These are phyloP conservation scores for Malurus melanocephalus DNA, from an alignment of 2,113 vertebrate genomes.

Conservation along the genomic window DNA sequence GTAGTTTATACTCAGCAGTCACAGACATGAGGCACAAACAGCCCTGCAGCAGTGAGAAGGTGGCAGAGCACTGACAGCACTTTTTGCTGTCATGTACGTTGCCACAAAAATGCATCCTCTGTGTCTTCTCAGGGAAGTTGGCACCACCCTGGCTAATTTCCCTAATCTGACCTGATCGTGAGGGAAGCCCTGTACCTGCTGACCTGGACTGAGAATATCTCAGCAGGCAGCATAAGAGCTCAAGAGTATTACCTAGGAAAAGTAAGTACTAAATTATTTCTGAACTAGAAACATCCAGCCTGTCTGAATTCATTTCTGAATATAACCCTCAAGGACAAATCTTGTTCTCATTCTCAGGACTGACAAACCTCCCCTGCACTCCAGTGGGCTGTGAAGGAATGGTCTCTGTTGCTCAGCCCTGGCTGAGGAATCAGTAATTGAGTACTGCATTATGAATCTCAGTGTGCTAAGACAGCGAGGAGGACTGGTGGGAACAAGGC, in stretches of 20 bases:
- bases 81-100: neutral
- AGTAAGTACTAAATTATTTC: neutral
- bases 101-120: neutral
- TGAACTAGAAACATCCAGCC: neutral
- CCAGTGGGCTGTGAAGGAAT: neutral
- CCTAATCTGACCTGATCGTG: neutral
- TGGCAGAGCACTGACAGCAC: neutral
- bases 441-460: neutral
- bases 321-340: slow-evolving; percentile 12
- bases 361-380: neutral
- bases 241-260: neutral
- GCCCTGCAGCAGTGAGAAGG: neutral
- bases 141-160: neutral
- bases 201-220: neutral
- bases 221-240: neutral
- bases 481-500: neutral
- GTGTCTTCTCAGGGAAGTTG: neutral
- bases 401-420: neutral
- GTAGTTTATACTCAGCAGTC: neutral
- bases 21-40: neutral
- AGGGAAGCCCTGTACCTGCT: neutral
- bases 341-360: neutral
- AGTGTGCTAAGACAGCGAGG: neutral
- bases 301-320: neutral
- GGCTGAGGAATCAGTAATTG: neutral